Conservation (phyloP, 2,888 invertebrate species). For the Clusia tigrina region DNA sequence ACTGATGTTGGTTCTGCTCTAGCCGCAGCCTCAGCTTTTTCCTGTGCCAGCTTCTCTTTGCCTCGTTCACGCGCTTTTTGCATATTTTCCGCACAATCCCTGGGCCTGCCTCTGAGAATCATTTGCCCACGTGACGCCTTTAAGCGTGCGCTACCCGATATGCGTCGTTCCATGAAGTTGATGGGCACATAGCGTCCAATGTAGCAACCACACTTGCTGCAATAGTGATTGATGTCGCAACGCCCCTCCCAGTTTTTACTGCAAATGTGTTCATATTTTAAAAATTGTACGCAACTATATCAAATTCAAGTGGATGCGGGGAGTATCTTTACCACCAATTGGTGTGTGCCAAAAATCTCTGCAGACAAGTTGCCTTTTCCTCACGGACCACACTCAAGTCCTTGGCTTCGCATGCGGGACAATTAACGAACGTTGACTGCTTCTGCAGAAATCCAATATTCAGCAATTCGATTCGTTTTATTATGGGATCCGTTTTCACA, state of each 20-base stretch:
- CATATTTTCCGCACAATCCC: slow-evolving; percentile 50
- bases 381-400: slow-evolving; percentile 49
- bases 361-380: slow-evolving; percentile 53
- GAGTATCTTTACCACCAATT: slow-evolving; percentile 45
- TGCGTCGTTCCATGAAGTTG: slow-evolving; percentile 46
- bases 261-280: not conserved
- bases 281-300: not conserved
- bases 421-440: slow-evolving; percentile 50
- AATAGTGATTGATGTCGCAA: slow-evolving; percentile 59
- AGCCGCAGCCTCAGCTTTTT: not conserved
- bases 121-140: slow-evolving; percentile 49
- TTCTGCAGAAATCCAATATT: slow-evolving; percentile 49
- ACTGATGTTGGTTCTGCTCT: no score
- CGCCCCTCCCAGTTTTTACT: slow-evolving; percentile 53
- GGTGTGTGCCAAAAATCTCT: slow-evolving; percentile 44
- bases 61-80: slow-evolving; percentile 45
- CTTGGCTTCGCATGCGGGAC: slow-evolving; percentile 54
- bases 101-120: slow-evolving; percentile 47
- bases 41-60: slow-evolving; percentile 27
- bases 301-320: not conserved
- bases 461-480: slow-evolving; percentile 35
- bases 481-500: slow-evolving; percentile 36
- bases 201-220: slow-evolving; percentile 58
- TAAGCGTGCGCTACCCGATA: slow-evolving; percentile 47
- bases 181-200: slow-evolving; percentile 54